Conservation (phyloP, 1,140 invertebrate genomes). For the Bombus turneri region DNA sequence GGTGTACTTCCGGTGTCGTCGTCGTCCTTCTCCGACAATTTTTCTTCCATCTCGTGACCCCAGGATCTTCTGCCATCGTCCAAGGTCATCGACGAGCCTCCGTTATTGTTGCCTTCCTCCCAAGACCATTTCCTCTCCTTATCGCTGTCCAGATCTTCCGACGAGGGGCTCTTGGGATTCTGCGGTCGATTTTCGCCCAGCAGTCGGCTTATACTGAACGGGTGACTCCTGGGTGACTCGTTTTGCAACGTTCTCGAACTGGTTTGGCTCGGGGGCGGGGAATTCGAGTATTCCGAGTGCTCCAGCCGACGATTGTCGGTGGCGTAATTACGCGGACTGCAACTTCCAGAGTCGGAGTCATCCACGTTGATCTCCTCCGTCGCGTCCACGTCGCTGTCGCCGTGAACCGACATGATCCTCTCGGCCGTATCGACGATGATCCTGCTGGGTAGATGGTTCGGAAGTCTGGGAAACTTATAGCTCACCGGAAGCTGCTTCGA, state of each 20-base stretch:
- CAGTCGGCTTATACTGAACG: conserved; percentile 83
- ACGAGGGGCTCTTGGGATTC: conserved; percentile 70
- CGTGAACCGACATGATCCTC: conserved; percentile 77
- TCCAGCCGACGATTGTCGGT: conserved; percentile 49
- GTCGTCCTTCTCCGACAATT: conserved; percentile 78
- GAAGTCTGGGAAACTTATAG: fast-evolving
- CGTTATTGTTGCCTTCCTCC: conserved; percentile 77
- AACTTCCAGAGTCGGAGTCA: conserved; percentile 78
- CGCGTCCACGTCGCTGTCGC: conserved; percentile 77
- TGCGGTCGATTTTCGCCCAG: conserved; percentile 75
- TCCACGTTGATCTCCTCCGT: conserved; percentile 81
- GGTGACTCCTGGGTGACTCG: conserved; percentile 77
- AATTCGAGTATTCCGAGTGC: conserved; percentile 76
- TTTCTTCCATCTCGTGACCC: conserved; percentile 77
- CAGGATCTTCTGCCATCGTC: conserved; percentile 76
- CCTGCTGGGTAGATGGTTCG: not conserved
- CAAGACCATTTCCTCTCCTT: conserved; percentile 75
- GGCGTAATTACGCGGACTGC: conserved; percentile 73
- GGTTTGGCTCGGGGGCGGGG: conserved; percentile 66
- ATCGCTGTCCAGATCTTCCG: conserved; percentile 72
- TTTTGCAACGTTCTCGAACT: conserved; percentile 70
- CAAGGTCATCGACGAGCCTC: conserved; percentile 52
- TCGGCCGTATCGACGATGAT: too few species aligned
- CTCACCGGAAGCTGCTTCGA: not conserved
- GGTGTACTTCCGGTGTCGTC: conserved; percentile 79